Evolutionary conservation across 2,888 invertebrate genomes (phyloP), one percentile per base, ranked within the genome.

Genomic region (Tenthredo distinguenda): DNA sequence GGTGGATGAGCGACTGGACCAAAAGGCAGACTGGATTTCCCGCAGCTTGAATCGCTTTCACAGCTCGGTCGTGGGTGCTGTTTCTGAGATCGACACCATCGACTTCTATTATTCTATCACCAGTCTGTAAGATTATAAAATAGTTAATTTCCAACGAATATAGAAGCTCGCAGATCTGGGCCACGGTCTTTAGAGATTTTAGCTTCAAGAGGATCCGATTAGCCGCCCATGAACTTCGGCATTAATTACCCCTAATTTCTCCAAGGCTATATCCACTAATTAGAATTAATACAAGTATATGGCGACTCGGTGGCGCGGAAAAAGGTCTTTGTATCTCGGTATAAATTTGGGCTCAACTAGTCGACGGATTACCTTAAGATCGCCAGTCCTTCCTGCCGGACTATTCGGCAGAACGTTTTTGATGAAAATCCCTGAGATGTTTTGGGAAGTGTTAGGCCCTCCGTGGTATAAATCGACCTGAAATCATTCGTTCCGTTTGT

Each of bases 361-460:
- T 71, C 7, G n/a, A 12, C 31, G 18, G 89, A 91, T 94, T 94
- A 98, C 98, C 95, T 97, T 97, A 71, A 98, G 94, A 90, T 97
- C 96, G n/a, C 97, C 98, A 88, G 97, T 97, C 90, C 96, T 95
- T 79, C 98, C 99, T 0, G 99, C 99, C 0, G 99, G 99, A 94
- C 98, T 99, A 87, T 98, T 97, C 0, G 98, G 96, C 18, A 99
- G 96, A 0, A 99, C 99, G 91, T 98, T 98, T 94, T 99, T 99
- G 92, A 99, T 98, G 94, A 99, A 99, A 92, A 99, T 99, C 7
- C 99, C 99, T 85, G 98, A 97, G 88, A 99, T 96, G 79, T 95
- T 95, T 86, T 95, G 96, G 87, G 96, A 96, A 88, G 96, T 95
- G 85, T 96, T 96, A 65, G 95, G 94, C 84, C 96, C 95, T 87